Conservation (phyloP, 2,888 invertebrate genomes). For the Suillia variegata region DNA sequence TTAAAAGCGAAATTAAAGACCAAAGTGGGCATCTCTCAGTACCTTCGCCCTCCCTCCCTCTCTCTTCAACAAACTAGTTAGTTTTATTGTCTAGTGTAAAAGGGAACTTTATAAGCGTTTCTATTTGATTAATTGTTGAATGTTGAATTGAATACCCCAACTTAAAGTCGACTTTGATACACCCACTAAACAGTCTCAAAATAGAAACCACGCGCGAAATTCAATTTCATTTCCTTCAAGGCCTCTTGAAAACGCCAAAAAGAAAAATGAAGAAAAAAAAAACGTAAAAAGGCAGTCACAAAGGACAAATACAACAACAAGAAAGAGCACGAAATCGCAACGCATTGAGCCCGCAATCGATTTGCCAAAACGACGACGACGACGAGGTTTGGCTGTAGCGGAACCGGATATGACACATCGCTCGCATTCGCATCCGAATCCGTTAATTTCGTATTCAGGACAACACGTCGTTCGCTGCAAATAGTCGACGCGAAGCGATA, state of each 20-base stretch:
- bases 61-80: no score
- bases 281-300: not conserved
- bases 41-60: no score
- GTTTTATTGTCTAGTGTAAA: no score
- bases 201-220: not conserved
- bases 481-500: conserved; percentile 1
- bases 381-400: conserved; percentile 9
- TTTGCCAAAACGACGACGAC: no score
- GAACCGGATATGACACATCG: conserved; percentile 12
- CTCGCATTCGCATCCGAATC: conserved; percentile 8
- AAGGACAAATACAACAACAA: not conserved
- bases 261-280: not conserved
- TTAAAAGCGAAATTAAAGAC: no score
- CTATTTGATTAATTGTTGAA: no score
- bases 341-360: conserved; percentile 6
- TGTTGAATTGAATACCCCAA: no score
- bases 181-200: no score
- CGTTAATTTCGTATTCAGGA: conserved; percentile 9
- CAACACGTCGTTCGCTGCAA: not conserved
- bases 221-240: no score
- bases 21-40: no score
- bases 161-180: no score
- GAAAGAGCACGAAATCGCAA: not conserved
- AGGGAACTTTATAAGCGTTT: no score
- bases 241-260: not conserved